phyloP scores from a whole-genome alignment of 2,797 vertebrate genomes.

The Rhyacichthys aspro region DNA sequence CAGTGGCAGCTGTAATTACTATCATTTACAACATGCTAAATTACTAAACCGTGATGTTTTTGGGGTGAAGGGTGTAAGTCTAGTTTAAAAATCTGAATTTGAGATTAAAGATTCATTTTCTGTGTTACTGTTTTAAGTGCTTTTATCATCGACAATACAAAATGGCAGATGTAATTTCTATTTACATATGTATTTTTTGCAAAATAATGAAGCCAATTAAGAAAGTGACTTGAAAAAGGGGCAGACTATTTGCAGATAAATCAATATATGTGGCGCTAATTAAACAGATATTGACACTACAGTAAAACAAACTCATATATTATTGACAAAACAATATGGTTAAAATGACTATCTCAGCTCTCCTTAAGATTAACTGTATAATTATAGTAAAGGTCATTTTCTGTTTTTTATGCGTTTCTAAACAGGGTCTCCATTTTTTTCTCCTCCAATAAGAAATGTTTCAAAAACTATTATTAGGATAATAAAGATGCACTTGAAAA shows the following conservation, averaged over 20 bases:
- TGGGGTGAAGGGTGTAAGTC: background rate
- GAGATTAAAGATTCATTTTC: too few relatives aligned
- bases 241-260: conserved; percentile 4
- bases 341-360: conserved; percentile 1
- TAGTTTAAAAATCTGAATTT: background rate
- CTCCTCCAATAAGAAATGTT: conserved; percentile 64
- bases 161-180: too few relatives aligned
- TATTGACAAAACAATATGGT: conserved; percentile 18
- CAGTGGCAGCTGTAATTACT: conserved; percentile 42
- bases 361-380: too few relatives aligned
- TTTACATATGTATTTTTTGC: background rate
- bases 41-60: conserved; percentile 19
- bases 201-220: background rate
- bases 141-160: too few relatives aligned
- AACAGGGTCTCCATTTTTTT: conserved; percentile 1
- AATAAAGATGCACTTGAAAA: conserved; percentile 89
- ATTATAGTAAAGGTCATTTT: background rate
- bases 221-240: too few relatives aligned
- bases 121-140: too few relatives aligned
- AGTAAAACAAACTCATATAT: conserved; percentile 16
- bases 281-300: conserved; percentile 6
- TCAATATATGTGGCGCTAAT: conserved; percentile 9
- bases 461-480: conserved; percentile 85
- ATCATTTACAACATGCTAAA: conserved; percentile 32
- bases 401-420: too few relatives aligned